Evolutionary conservation across 2,113 vertebrate species (phyloP).

Genomic region (Cygnus buccinator): DNA sequence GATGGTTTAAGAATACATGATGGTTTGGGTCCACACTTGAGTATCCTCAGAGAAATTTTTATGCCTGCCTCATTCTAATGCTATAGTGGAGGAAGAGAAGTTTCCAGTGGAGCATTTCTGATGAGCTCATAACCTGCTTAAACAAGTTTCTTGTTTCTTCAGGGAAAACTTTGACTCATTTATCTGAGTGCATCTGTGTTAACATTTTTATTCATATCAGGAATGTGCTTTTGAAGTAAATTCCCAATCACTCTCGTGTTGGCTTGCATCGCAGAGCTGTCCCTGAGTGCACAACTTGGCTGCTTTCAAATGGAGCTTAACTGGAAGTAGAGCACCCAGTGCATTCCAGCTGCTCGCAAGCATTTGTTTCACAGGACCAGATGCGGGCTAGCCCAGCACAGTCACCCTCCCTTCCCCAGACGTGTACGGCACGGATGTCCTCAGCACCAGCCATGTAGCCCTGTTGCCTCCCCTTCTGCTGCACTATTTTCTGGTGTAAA

Average conservation of each 20-base stretch:
- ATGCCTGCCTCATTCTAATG: neutral
- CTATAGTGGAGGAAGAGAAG: neutral
- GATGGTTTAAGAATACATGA: neutral
- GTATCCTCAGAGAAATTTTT: neutral
- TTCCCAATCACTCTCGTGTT: neutral
- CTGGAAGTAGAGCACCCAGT: neutral
- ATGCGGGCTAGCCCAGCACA: neutral
- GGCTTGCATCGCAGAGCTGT: neutral
- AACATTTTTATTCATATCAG: neutral
- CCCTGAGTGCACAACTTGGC: accelerated
- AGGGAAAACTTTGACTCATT: neutral
- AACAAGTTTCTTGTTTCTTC: neutral
- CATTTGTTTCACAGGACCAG: neutral
- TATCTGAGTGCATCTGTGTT: neutral
- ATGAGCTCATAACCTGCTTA: neutral
- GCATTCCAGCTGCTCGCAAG: neutral
- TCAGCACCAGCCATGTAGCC: neutral
- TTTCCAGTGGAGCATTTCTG: neutral
- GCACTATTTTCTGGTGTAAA: neutral
- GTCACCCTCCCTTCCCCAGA: neutral
- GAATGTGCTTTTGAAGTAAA: neutral
- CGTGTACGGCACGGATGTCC: neutral
- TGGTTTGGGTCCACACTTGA: neutral
- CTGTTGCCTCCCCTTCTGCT: neutral
- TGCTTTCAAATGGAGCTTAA: neutral